A percentile compares a stretch with the other conserved stretches of the same genome.
Conservation (phyloP, 2,888 invertebrate species). For the Nemotelus pantherinus region DNA sequence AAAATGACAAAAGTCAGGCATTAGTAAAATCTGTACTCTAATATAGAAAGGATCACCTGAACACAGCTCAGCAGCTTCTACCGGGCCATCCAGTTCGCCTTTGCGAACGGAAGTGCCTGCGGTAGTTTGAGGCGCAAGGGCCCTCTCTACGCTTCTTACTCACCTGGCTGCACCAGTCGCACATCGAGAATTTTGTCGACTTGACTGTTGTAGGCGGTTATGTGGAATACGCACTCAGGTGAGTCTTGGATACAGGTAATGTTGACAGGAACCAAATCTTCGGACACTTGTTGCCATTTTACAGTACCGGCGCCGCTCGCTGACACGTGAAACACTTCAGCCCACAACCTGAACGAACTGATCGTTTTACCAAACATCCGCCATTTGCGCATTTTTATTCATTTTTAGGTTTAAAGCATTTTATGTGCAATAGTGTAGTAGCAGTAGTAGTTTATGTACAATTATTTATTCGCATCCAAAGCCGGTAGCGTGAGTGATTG, state of each 20-base stretch:
- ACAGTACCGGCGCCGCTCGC: slow-evolving; percentile 92
- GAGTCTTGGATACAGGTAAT: slow-evolving; percentile 97
- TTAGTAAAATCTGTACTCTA: slow-evolving; percentile 24
- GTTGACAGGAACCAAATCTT: slow-evolving; percentile 97
- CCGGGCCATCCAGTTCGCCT: background rate
- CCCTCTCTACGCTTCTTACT: slow-evolving; percentile 52
- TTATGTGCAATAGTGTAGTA: slow-evolving; percentile 30
- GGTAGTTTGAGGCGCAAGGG: no score
- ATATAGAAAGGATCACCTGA: slow-evolving; percentile 43
- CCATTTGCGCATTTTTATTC: slow-evolving; percentile 49
- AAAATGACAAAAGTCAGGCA: background rate
- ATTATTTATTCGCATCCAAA: slow-evolving; percentile 27
- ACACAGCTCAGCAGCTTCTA: background rate
- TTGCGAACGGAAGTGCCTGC: no score
- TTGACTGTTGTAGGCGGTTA: slow-evolving; percentile 98
- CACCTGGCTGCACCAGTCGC: slow-evolving; percentile 95
- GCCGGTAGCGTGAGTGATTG: slow-evolving; percentile 34
- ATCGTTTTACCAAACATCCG: slow-evolving; percentile 54
- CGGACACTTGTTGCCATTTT: slow-evolving; percentile 97
- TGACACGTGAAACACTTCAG: slow-evolving; percentile 97
- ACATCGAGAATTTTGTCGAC: slow-evolving; percentile 99
- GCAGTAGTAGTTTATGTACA: slow-evolving; percentile 45
- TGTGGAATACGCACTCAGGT: slow-evolving; percentile 96
- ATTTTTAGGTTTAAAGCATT: slow-evolving; percentile 49
- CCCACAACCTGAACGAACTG: slow-evolving; percentile 86